A percentile compares a stretch with the other conserved stretches of the same genome.
Conservation (phyloP, 2,888 invertebrate species). For the Tenthredo amoena region DNA sequence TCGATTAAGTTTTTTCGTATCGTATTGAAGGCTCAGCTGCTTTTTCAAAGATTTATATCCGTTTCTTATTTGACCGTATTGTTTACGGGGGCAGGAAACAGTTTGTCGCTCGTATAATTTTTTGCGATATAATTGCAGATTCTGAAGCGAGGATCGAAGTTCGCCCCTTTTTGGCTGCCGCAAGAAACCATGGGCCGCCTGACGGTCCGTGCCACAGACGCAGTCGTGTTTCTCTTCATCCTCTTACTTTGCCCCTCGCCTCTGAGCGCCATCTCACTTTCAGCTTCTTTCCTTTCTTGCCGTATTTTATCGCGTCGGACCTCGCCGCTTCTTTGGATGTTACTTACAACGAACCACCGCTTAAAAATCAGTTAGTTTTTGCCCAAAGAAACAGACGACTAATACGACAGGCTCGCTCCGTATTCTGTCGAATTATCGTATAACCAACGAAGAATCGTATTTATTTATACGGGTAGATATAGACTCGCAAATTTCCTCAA, state of each 20-base stretch:
- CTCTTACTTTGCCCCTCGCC: slow-evolving; percentile 48
- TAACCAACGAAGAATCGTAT: slow-evolving; percentile 4
- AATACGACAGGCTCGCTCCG: slow-evolving; percentile 58
- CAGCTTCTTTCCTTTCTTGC: slow-evolving; percentile 55
- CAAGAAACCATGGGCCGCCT: slow-evolving; percentile 53
- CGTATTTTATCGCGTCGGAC: slow-evolving; percentile 58
- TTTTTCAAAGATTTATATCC: slow-evolving; percentile 65
- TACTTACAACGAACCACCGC: slow-evolving; percentile 44
- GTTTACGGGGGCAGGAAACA: slow-evolving; percentile 67
- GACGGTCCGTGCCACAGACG: slow-evolving; percentile 43
- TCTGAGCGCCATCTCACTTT: slow-evolving; percentile 32
- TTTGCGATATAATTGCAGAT: slow-evolving; percentile 72
- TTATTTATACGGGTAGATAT: slow-evolving; percentile 2
- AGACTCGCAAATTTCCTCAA: neutral
- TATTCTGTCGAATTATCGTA: slow-evolving; percentile 51
- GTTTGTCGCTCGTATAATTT: slow-evolving; percentile 63
- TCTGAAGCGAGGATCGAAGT: slow-evolving; percentile 65
- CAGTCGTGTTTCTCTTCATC: slow-evolving; percentile 53
- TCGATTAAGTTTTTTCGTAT: slow-evolving; percentile 63
- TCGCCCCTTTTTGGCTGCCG: slow-evolving; percentile 65
- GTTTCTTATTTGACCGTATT: slow-evolving; percentile 67
- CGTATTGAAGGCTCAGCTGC: slow-evolving; percentile 48
- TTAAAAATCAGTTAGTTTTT: slow-evolving; percentile 55
- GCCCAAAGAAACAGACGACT: slow-evolving; percentile 62
- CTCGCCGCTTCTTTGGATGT: slow-evolving; percentile 37